Evolutionary conservation across 1,140 invertebrate species (phyloP).

Genomic region (Octopus sinensis): DNA sequence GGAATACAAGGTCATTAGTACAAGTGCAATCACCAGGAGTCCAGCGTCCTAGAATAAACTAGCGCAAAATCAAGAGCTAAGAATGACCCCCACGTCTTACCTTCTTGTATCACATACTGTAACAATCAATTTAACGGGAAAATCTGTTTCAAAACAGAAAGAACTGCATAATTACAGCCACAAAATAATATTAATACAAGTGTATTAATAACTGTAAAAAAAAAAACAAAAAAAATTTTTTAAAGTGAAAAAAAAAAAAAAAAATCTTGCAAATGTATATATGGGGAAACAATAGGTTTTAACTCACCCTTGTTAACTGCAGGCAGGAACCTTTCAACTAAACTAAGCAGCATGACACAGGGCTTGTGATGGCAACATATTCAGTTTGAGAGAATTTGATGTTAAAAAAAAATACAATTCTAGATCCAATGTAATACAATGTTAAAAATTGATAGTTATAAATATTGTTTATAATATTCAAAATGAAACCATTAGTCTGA

Average conservation of each 20-base stretch:
- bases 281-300: conserved; percentile 3
- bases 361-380: background rate
- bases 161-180: conserved; percentile 14
- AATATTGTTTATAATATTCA: too few relatives aligned
- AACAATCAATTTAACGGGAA: conserved; percentile 3
- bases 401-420: too few relatives aligned
- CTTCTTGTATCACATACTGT: background rate
- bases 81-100: conserved; percentile 11
- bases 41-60: conserved; percentile 6
- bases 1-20: conserved; percentile 39
- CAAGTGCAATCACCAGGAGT: conserved; percentile 7
- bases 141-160: conserved; percentile 16
- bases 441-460: too few relatives aligned
- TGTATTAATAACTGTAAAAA: background rate
- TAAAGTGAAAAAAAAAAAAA: background rate
- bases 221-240: background rate
- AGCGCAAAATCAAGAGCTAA: conserved; percentile 7
- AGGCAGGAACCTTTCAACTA: background rate
- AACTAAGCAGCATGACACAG: conserved; percentile 10
- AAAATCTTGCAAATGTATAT: background rate
- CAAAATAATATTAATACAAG: background rate
- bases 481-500: too few relatives aligned
- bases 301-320: conserved; percentile 4
- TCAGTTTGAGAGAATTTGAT: background rate
- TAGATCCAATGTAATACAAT: too few relatives aligned